phyloP scores from a whole-genome alignment of 2,797 vertebrate genomes.

The Catharus ustulatus region DNA sequence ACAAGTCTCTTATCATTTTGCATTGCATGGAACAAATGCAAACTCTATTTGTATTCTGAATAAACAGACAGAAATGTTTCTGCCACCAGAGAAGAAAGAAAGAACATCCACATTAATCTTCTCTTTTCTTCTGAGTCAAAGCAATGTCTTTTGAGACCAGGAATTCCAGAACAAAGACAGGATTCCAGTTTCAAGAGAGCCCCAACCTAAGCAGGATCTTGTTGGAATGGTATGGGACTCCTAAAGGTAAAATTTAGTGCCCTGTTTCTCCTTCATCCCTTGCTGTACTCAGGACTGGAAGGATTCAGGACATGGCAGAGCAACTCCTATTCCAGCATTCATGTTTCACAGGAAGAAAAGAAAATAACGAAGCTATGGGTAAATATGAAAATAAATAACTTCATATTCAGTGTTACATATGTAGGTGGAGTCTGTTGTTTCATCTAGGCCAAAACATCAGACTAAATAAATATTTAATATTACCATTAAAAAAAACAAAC shows the following conservation, averaged over 20 bases:
- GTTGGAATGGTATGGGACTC: not conserved
- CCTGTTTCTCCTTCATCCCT: not conserved
- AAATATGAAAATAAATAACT: not conserved
- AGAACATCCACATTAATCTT: not conserved
- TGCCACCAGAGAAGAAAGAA: not conserved
- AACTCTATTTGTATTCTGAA: not conserved
- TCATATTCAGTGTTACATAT: not conserved
- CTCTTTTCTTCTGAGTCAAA: not conserved
- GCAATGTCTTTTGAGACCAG: not conserved
- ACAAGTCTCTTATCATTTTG: not conserved
- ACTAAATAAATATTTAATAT: not conserved
- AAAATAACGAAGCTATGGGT: not conserved
- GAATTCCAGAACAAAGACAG: too few relatives aligned
- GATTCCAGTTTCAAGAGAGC: not conserved
- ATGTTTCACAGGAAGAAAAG: not conserved
- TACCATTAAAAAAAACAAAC: not conserved
- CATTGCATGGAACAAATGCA: not conserved
- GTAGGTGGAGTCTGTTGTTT: not conserved
- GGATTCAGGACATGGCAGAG: not conserved
- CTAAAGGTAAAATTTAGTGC: not conserved
- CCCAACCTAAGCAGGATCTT: not conserved
- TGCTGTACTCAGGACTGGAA: not conserved
- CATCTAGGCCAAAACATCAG: not conserved
- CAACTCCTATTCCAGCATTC: not conserved
- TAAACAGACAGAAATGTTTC: not conserved